These are phyloP conservation scores for Petroica traversi DNA, from an alignment of 2,113 vertebrate genomes.

Conservation along the genomic window DNA sequence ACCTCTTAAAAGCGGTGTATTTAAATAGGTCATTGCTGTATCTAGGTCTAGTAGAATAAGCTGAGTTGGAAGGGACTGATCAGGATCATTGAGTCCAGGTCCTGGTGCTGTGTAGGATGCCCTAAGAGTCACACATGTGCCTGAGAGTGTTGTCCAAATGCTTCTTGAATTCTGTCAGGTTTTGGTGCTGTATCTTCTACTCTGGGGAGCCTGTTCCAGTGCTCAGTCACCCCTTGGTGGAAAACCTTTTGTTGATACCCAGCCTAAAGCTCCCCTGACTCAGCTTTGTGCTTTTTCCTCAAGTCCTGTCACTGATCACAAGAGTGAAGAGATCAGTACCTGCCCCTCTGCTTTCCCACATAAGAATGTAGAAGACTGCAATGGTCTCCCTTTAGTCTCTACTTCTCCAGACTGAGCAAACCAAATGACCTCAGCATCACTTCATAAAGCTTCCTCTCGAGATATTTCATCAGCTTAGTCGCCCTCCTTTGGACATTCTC, in stretches of 20 bases:
- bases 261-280: not conserved
- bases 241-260: not conserved
- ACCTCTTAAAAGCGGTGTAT: not conserved
- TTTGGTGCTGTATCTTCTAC: not conserved
- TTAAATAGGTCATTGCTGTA: not conserved
- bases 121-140: not conserved
- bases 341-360: fast-evolving
- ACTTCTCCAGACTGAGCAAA: not conserved
- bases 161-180: not conserved
- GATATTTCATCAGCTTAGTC: not conserved
- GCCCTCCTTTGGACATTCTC: not conserved
- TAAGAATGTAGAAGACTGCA: not conserved
- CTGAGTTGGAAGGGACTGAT: not conserved
- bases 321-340: not conserved
- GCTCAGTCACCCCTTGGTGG: not conserved
- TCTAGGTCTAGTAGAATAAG: not conserved
- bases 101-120: fast-evolving
- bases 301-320: not conserved
- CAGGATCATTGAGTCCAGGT: not conserved
- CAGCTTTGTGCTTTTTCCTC: not conserved
- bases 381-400: not conserved
- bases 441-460: not conserved
- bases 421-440: not conserved
- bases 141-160: not conserved
- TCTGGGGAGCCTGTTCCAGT: not conserved